These are phyloP conservation scores for Alligator sinensis DNA, from an alignment of 2,113 vertebrate species.

Conservation along the genomic window DNA sequence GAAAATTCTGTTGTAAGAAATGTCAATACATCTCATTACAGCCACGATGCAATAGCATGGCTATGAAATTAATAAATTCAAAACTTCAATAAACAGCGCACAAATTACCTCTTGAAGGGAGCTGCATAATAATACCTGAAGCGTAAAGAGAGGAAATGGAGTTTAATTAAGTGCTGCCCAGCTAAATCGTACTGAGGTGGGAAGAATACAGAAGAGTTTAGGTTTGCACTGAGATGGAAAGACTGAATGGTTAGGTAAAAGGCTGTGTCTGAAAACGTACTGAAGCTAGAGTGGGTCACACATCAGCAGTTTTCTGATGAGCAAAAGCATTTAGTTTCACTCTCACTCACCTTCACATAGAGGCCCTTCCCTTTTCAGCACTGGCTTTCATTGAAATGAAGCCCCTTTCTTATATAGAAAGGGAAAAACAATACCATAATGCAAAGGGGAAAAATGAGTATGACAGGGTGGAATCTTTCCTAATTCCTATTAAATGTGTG, in stretches of 20 bases:
- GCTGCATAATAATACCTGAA: conserved; percentile 76
- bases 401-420: background rate
- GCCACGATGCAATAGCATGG: background rate
- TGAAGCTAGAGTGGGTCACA: background rate
- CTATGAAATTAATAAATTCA: conserved; percentile 77
- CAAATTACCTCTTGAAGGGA: conserved; percentile 78
- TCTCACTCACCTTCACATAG: background rate
- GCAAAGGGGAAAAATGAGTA: conserved; percentile 1
- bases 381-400: background rate
- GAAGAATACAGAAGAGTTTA: conserved; percentile 41
- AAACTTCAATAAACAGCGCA: conserved; percentile 78
- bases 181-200: conserved; percentile 66
- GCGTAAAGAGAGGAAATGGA: conserved; percentile 74
- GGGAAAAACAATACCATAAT: background rate
- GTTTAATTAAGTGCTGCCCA: conserved; percentile 82
- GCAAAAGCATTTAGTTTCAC: background rate
- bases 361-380: background rate
- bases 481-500: conserved; percentile 5
- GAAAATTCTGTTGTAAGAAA: conserved; percentile 52
- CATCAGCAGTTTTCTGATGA: background rate
- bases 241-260: background rate
- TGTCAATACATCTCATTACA: conserved; percentile 61
- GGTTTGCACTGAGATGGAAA: background rate
- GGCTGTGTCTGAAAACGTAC: background rate
- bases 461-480: background rate